Evolutionary conservation across 1,140 invertebrate species (phyloP).

Genomic region (Drosophila azteca): DNA sequence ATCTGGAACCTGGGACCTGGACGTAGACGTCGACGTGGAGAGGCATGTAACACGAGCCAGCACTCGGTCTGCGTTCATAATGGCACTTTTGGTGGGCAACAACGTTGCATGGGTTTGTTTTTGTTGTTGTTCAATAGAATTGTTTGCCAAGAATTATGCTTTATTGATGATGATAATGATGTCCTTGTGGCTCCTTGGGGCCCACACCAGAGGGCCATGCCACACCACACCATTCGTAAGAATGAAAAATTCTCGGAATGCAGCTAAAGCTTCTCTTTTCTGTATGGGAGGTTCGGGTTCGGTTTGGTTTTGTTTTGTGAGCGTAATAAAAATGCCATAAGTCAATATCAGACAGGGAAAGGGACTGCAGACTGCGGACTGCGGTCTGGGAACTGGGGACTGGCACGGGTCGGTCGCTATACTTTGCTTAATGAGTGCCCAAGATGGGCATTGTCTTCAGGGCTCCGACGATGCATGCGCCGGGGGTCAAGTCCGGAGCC

Average conservation of each 20-base stretch:
- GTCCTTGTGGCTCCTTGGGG: conserved; percentile 68
- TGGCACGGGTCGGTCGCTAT: conserved; percentile 5
- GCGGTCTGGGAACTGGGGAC: conserved; percentile 7
- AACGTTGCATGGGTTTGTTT: conserved; percentile 23
- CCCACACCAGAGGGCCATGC: conserved; percentile 17
- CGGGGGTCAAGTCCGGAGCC: conserved; percentile 36
- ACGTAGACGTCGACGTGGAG: background rate
- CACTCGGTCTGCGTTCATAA: conserved; percentile 35
- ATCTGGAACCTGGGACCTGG: conserved; percentile 4
- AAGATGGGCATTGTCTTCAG: conserved; percentile 47
- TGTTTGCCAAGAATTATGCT: conserved; percentile 81
- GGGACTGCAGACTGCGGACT: background rate
- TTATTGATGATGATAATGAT: conserved; percentile 83
- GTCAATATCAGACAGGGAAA: conserved; percentile 65
- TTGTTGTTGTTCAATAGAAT: conserved; percentile 80
- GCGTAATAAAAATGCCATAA: conserved; percentile 80
- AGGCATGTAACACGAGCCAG: conserved; percentile 72
- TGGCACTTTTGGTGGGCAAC: conserved; percentile 63
- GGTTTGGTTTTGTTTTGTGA: conserved; percentile 8
- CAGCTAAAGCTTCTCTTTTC: conserved; percentile 11
- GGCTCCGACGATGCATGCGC: background rate
- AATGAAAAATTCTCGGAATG: conserved; percentile 78
- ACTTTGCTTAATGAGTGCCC: conserved; percentile 48
- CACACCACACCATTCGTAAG: conserved; percentile 45
- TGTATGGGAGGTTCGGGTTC: background rate